phyloP scores from a whole-genome alignment of 1,140 invertebrate genomes.

The Calephelis virginiensis region DNA sequence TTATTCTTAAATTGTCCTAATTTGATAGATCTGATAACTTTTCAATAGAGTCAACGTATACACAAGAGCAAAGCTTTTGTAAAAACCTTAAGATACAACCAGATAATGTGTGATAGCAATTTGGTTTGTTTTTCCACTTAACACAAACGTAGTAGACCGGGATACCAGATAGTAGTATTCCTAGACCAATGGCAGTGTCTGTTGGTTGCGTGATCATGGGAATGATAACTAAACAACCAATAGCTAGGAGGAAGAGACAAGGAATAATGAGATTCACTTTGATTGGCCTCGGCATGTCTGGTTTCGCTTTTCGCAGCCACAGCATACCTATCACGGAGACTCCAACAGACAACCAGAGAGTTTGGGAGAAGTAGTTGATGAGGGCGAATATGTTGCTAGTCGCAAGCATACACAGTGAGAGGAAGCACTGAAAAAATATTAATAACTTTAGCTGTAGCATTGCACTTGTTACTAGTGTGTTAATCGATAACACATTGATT shows the following conservation, averaged over 20 bases:
- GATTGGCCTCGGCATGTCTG: constrained; percentile 89
- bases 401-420: constrained; percentile 85
- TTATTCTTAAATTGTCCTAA: constrained; percentile 22
- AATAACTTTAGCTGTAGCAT: no score
- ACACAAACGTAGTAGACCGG: constrained; percentile 95
- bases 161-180: constrained; percentile 92
- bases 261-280: constrained; percentile 90
- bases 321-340: constrained; percentile 88
- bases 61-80: constrained; percentile 74
- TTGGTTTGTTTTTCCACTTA: constrained; percentile 88
- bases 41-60: constrained; percentile 65
- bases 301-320: constrained; percentile 85
- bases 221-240: constrained; percentile 89
- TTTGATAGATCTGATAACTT: constrained; percentile 65
- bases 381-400: constrained; percentile 85
- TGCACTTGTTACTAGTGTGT: no score
- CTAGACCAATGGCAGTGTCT: constrained; percentile 90
- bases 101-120: constrained; percentile 60
- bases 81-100: constrained; percentile 65
- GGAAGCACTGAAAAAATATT: constrained; percentile 81
- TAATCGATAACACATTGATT: no score
- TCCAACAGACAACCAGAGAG: constrained; percentile 88
- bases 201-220: constrained; percentile 88
- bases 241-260: constrained; percentile 90
- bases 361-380: constrained; percentile 90